phyloP scores from a whole-genome alignment of 2,797 vertebrate genomes.

The Enteromius thamalakanensis region DNA sequence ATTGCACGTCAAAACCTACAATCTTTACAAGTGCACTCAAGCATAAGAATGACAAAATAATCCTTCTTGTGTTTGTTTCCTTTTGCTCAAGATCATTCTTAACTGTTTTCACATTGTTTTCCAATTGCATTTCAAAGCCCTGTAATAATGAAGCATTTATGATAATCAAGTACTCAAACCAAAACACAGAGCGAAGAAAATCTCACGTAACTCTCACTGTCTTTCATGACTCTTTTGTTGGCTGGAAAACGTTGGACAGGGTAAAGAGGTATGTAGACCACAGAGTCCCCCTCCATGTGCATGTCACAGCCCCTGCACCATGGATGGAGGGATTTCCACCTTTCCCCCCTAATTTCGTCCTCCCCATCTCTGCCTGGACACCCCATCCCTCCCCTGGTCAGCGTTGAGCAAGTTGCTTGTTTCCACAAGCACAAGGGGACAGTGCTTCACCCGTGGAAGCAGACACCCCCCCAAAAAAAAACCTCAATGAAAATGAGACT shows the following conservation, averaged over 20 bases:
- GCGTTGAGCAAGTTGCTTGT: conserved; percentile 78
- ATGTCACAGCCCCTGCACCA: conserved; percentile 70
- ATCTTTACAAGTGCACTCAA: not conserved
- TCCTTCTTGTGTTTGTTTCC: conserved; percentile 32
- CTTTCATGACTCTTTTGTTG: conserved; percentile 89
- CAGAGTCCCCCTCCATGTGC: conserved; percentile 74
- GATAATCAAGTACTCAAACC: not conserved
- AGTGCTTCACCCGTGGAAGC: conserved; percentile 67
- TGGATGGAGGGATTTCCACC: conserved; percentile 59
- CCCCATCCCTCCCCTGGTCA: conserved; percentile 76
- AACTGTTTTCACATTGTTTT: conserved; percentile 14
- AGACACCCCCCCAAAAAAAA: conserved; percentile 68
- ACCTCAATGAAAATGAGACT: conserved; percentile 78
- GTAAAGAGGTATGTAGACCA: conserved; percentile 94
- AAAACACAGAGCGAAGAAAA: conserved; percentile 69
- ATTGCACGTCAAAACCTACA: not conserved
- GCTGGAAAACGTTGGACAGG: conserved; percentile 91
- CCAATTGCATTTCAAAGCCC: conserved; percentile 17
- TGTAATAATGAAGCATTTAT: not conserved
- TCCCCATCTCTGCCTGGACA: conserved; percentile 66
- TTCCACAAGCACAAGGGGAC: conserved; percentile 60
- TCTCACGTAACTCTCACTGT: conserved; percentile 88
- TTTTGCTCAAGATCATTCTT: conserved; percentile 35
- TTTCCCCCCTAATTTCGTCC: conserved; percentile 38
- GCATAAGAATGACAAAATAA: not conserved